Evolutionary conservation across 2,113 vertebrate genomes (phyloP).

Genomic region (Perognathus longimembris): DNA sequence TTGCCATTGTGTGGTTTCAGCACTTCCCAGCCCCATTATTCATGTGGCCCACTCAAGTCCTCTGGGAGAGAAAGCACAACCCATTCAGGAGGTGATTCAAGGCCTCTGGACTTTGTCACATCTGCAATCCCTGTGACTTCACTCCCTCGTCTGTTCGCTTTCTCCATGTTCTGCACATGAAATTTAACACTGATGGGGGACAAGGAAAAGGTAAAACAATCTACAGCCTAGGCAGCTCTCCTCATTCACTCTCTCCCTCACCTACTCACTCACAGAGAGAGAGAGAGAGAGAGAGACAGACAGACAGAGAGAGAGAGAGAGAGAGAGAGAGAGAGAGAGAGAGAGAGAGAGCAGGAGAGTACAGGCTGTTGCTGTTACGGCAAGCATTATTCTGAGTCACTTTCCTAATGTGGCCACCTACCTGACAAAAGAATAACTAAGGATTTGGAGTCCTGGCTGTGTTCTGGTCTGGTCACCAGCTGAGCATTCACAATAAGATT

Average conservation of each 20-base stretch:
- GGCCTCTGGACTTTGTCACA: conserved; percentile 71
- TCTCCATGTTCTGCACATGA: neutral
- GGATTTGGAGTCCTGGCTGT: neutral
- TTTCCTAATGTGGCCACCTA: neutral
- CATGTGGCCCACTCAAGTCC: conserved; percentile 1
- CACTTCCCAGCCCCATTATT: neutral
- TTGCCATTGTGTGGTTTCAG: conserved; percentile 7
- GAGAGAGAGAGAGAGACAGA: too few species aligned
- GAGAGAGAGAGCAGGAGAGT: too few species aligned
- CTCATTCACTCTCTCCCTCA: too few species aligned
- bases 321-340: too few species aligned
- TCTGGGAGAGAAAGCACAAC: conserved; percentile 29
- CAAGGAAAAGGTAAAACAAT: neutral
- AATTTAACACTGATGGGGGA: neutral
- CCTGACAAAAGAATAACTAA: neutral
- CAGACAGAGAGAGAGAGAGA: too few species aligned
- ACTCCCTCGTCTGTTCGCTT: neutral
- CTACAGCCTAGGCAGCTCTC: neutral
- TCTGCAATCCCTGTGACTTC: conserved; percentile 10
- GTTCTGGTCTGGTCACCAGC: neutral
- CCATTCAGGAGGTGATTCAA: neutral
- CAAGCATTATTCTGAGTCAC: neutral
- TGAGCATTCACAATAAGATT: neutral
- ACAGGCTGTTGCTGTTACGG: conserved; percentile 15
- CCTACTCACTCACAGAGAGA: too few species aligned